Percentiles rank a stretch among this genome's conserved stretches.
Evolutionary conservation across 2,797 vertebrate species (phyloP).

Genomic region (Sebastes oblongus): DNA sequence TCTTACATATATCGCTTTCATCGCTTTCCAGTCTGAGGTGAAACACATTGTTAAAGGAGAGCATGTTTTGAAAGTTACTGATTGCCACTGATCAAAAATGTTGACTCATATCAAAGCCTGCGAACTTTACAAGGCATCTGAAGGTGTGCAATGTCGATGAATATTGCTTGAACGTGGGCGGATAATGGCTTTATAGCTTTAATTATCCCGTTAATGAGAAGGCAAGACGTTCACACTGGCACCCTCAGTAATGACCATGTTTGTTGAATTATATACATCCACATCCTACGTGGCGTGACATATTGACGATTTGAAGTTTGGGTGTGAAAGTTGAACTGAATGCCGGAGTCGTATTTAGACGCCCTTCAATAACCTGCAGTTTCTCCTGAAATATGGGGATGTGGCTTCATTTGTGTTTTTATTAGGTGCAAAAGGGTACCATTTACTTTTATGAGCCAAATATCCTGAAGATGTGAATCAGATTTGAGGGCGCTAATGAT

Average conservation of each 20-base stretch:
- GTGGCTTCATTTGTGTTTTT: conserved; percentile 49
- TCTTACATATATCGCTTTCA: conserved; percentile 8
- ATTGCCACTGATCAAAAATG: neutral
- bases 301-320: conserved; percentile 33
- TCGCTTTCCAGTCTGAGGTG: conserved; percentile 17
- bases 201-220: conserved; percentile 40
- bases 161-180: conserved; percentile 40
- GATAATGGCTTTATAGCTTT: conserved; percentile 33
- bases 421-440: conserved; percentile 51
- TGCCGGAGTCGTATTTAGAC: conserved; percentile 2
- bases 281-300: conserved; percentile 39
- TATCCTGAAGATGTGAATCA: conserved; percentile 47
- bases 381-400: conserved; percentile 38
- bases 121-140: conserved; percentile 23
- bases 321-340: conserved; percentile 20
- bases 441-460: conserved; percentile 61
- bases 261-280: conserved; percentile 54
- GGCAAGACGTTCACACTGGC: conserved; percentile 36
- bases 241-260: conserved; percentile 43
- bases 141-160: conserved; percentile 30
- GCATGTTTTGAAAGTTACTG: conserved; percentile 4
- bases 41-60: conserved; percentile 19
- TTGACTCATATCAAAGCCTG: conserved; percentile 40
- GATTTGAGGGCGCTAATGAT: conserved; percentile 46
- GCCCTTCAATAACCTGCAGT: conserved; percentile 16